Conservation (phyloP, 2,113 vertebrate genomes). For the Anarhynchus alexandrinus region DNA sequence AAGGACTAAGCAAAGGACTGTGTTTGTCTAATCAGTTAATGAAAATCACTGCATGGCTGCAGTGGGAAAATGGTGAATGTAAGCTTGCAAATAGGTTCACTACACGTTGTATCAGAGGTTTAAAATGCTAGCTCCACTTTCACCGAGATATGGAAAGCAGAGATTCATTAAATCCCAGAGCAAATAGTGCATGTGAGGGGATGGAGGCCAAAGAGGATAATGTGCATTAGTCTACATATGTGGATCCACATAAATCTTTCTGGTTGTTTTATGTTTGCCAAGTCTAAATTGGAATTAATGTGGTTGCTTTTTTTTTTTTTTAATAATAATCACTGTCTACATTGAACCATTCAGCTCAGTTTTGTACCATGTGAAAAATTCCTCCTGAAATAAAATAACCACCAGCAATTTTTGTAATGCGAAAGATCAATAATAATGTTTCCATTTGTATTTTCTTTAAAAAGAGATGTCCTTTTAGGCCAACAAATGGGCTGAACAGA, state of each 20-base stretch:
- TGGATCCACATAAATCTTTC: background rate
- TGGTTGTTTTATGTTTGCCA: background rate
- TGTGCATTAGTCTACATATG: background rate
- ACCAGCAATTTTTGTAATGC: background rate
- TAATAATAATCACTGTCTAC: background rate
- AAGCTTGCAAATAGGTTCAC: background rate
- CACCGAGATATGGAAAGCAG: background rate
- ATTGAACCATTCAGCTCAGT: background rate
- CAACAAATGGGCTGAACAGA: background rate
- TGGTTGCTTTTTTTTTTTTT: background rate
- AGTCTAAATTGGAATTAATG: background rate
- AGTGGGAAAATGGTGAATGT: background rate
- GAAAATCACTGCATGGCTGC: background rate
- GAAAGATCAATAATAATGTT: background rate
- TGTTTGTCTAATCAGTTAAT: background rate
- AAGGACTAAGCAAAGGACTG: background rate
- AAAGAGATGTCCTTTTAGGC: background rate
- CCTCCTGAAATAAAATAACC: background rate
- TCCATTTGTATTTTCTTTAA: background rate
- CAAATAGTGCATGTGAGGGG: background rate
- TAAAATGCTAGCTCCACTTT: background rate
- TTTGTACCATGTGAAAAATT: background rate
- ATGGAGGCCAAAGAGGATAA: background rate
- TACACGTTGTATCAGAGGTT: background rate
- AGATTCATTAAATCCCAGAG: background rate